Evolutionary conservation across 2,888 invertebrate genomes (phyloP).

Genomic region (Deilephila elpenor): DNA sequence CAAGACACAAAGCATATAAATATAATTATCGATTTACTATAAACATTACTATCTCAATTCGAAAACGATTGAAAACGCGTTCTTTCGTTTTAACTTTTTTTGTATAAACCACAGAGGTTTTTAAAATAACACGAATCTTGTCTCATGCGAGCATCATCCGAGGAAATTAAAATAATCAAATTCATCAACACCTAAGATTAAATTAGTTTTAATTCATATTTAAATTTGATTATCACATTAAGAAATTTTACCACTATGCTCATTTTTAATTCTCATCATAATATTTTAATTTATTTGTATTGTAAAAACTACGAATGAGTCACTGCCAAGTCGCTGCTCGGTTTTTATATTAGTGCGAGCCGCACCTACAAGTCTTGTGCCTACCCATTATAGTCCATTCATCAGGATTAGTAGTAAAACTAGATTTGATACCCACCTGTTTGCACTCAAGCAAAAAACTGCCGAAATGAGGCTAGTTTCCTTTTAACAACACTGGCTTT

Average conservation of each 20-base stretch:
- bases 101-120: not conserved
- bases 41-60: too few relatives aligned
- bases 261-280: not conserved
- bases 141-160: not conserved
- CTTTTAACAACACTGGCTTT: not conserved
- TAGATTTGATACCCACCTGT: slow-evolving; percentile 20
- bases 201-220: slow-evolving; percentile 21
- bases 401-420: slow-evolving; percentile 21
- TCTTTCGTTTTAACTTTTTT: too few relatives aligned
- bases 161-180: slow-evolving; percentile 8
- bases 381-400: slow-evolving; percentile 6
- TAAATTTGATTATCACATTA: slow-evolving; percentile 22
- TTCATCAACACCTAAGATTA: not conserved
- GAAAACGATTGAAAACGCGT: too few relatives aligned
- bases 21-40: too few relatives aligned
- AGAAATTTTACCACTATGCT: not conserved
- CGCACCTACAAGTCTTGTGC: not conserved
- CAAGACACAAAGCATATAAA: too few relatives aligned
- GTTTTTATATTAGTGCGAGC: slow-evolving; percentile 3
- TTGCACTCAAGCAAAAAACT: slow-evolving; percentile 24
- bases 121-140: not conserved
- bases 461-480: slow-evolving; percentile 15
- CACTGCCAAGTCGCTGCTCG: not conserved
- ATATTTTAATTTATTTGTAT: slow-evolving; percentile 12
- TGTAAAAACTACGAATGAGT: slow-evolving; percentile 10